These are phyloP conservation scores for Calosoma granatense DNA, from an alignment of 1,140 invertebrate genomes.

Conservation along the genomic window DNA sequence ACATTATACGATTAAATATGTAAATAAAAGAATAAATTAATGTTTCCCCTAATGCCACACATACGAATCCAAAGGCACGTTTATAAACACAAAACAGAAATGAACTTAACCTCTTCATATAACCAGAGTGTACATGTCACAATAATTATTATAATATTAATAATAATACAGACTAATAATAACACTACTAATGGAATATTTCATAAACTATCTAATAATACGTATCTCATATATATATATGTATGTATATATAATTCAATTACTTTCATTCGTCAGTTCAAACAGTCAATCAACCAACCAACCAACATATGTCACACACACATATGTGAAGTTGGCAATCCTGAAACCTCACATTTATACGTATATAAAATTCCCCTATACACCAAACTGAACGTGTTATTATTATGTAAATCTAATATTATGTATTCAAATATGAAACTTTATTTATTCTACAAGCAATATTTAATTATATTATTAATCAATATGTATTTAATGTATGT, in stretches of 20 bases:
- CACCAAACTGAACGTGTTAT: background rate
- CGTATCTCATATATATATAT: too few relatives aligned
- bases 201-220: background rate
- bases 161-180: too few relatives aligned
- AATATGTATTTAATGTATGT: too few relatives aligned
- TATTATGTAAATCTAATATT: background rate
- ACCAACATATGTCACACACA: too few relatives aligned
- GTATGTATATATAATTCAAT: too few relatives aligned
- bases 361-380: too few relatives aligned
- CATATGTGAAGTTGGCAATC: too few relatives aligned
- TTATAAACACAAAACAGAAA: slow-evolving; percentile 6
- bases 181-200: too few relatives aligned
- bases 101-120: background rate
- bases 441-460: slow-evolving; percentile 5
- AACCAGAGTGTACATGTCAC: background rate
- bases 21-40: slow-evolving; percentile 3
- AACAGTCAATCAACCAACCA: too few relatives aligned
- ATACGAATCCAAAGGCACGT: slow-evolving; percentile 4
- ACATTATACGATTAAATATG: background rate
- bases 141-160: background rate
- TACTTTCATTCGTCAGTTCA: too few relatives aligned
- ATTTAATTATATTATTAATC: background rate
- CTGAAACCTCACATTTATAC: too few relatives aligned
- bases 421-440: too few relatives aligned
- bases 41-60: background rate